Evolutionary conservation across 2,797 vertebrate genomes (phyloP).

Genomic region (Chelmon rostratus): DNA sequence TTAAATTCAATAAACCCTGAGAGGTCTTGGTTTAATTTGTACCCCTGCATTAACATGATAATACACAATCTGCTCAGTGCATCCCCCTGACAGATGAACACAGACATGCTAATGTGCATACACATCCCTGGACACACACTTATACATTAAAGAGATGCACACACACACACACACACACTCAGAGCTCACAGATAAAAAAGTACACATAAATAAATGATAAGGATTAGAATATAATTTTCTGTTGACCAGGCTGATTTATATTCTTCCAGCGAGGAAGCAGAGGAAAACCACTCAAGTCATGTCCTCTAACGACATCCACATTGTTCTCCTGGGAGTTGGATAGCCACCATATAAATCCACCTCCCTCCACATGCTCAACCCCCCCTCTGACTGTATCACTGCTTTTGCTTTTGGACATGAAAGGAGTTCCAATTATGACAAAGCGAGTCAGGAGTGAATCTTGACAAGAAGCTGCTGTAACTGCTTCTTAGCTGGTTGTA

Average conservation of each 20-base stretch:
- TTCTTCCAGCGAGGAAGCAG: constrained; percentile 31
- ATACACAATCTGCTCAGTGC: constrained; percentile 56
- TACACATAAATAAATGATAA: constrained; percentile 76
- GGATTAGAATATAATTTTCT: constrained; percentile 63
- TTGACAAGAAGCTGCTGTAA: neutral
- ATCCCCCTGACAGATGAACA: constrained; percentile 47
- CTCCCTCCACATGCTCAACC: constrained; percentile 15
- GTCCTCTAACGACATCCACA: constrained; percentile 70
- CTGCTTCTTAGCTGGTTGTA: constrained; percentile 10
- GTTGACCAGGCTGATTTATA: constrained; percentile 63
- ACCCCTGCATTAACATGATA: constrained; percentile 76
- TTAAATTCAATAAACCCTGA: constrained; percentile 70
- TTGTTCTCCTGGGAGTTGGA: constrained; percentile 51
- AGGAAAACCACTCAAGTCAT: constrained; percentile 41
- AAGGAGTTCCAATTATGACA: constrained; percentile 16
- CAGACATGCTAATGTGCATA: constrained; percentile 44
- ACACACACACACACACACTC: constrained; percentile 4
- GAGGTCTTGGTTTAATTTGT: constrained; percentile 68
- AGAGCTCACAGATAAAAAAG: constrained; percentile 46
- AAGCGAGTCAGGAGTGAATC: constrained; percentile 30
- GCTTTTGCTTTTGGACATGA: constrained; percentile 1
- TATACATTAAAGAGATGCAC: constrained; percentile 1
- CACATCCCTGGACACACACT: constrained; percentile 35
- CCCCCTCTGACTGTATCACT: neutral
- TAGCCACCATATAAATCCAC: constrained; percentile 39